Base-by-base conservation (phyloP, 1,140 invertebrate genomes). In the Teleopsis dalmanni region DNA sequence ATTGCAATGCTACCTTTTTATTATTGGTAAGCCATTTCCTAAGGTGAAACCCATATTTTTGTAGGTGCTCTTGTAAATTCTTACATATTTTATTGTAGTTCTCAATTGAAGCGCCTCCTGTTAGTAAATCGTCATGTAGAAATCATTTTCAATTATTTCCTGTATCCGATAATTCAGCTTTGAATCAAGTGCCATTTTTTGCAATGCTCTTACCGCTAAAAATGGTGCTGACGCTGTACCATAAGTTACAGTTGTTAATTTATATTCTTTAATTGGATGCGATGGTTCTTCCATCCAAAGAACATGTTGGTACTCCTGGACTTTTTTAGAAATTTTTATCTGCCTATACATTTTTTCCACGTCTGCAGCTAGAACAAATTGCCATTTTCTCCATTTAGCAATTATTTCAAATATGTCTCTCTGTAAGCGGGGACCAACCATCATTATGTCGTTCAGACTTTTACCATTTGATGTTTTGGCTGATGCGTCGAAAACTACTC, bases 1-100 rank as follows among this genome's bases (percentile, higher is more conserved):
- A n/a, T n/a, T n/a, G n/a, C n/a, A n/a, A n/a, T n/a, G n/a, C n/a
- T n/a, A 42, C 42, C 34, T 33, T 10, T n/a, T 48, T 27, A 33
- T 49, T 40, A 48, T 70, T 73, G 0, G 60, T 59, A 1, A 48
- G 47, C 68, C 71, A 75, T 62, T 74, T 74, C 37, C 65, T 50
- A 16, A 72, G 50, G 29, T 58, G 13, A 40, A 75, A 68, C 22
- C 65, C 65, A 35, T 56, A 67, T 13, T 26, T 47, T 34, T 42
- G 21, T 8, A 73, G 33, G 13, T 64, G 14, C 13, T 47, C 8
- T 7, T 36, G 42, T 9, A 62, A 18, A 18, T 57, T 48, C 11
- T 18, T 34, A n/a, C 27, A 29, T 36, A 47, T 44, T 9, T 19
- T 37, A 23, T 36, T 31, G 34, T 35, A 45, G 38, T 62, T 45